Evolutionary conservation across 2,888 invertebrate species (phyloP).

Genomic region (Conistra vaccinii): DNA sequence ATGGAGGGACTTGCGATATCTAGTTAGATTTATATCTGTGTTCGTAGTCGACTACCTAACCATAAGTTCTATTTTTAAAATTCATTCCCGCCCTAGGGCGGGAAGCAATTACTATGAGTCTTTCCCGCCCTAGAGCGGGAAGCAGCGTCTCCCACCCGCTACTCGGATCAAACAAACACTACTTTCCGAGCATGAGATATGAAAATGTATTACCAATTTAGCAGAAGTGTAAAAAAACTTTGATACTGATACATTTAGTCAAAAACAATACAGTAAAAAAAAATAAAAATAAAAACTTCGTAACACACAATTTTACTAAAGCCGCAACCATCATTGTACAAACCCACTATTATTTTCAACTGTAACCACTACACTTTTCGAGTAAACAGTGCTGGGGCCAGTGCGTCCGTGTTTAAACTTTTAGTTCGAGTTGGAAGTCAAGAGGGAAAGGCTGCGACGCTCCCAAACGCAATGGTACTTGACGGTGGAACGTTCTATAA

Average conservation of each 20-base stretch:
- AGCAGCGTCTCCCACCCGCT: too few relatives aligned
- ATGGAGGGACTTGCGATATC: too few relatives aligned
- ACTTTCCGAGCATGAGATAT: too few relatives aligned
- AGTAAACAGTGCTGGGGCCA: conserved; percentile 42
- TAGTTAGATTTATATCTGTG: too few relatives aligned
- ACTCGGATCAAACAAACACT: too few relatives aligned
- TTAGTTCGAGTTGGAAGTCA: conserved; percentile 57
- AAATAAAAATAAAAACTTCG: neutral
- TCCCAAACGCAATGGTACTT: conserved; percentile 52
- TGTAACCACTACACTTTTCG: conserved; percentile 25
- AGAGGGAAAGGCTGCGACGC: conserved; percentile 46
- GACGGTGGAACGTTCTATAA: conserved; percentile 41
- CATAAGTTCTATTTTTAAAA: too few relatives aligned
- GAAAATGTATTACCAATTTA: neutral
- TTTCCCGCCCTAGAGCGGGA: too few relatives aligned
- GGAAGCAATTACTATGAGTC: too few relatives aligned
- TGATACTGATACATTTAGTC: neutral
- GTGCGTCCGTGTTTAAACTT: conserved; percentile 63
- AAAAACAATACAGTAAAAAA: neutral
- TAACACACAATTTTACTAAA: conserved; percentile 17
- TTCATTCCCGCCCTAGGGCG: too few relatives aligned
- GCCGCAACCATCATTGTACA: neutral
- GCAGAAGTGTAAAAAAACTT: neutral
- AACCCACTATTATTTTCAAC: conserved; percentile 19
- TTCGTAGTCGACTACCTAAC: too few relatives aligned